Evolutionary conservation across 2,113 vertebrate genomes (phyloP), one percentile per base, ranked within the genome.

Genomic region (Coptodon bakossiorum): DNA sequence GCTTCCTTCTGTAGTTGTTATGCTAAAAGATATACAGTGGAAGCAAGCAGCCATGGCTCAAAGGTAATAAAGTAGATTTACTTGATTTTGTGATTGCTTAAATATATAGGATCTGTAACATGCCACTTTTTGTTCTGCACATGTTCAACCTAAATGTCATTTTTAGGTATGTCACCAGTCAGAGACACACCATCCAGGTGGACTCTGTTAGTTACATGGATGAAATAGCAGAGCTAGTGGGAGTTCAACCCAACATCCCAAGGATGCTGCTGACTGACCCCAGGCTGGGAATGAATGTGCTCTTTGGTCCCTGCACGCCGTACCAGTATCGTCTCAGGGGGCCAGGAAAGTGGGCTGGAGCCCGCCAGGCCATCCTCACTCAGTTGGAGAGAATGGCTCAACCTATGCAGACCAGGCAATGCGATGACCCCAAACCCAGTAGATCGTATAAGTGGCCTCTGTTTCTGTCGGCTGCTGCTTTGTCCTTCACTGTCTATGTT

Each of bases 261-360:
- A 54, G 68, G 82, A 86, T 98, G 63, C 87, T 99, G 88, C 87
- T 98, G 83, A 96, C 88, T 0, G 98, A 99, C 31, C 97, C 98
- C 48, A 91, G 45, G 16, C 80, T 99, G 82, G 97, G 95, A 2
- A 91, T 97, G 61, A 95, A 93, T 0, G 2, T 99, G 78, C 68
- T 97, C 66, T 95, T 98, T 0, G 98, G 97, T 3, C 98, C 98
- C 14, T 94, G 95, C 86, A 97, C 96, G 0, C 94, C 98, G 0
- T 99, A 97, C 94, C 98, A 99, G 93, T 99, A 96, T 91, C 97
- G 97, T 4, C 95, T 99, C 45, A 40, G 57, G 43, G 98, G 98
- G 4, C 97, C 97, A 45, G 52, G 52, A 54, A 54, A 54, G 52
- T 53, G 19, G 48, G 17, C 17, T 19, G 50, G 50, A 52, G 50